A percentile compares a stretch with the other conserved stretches of the same genome.
phyloP scores from a whole-genome alignment of 2,797 vertebrate genomes.

The Carapus acus region DNA sequence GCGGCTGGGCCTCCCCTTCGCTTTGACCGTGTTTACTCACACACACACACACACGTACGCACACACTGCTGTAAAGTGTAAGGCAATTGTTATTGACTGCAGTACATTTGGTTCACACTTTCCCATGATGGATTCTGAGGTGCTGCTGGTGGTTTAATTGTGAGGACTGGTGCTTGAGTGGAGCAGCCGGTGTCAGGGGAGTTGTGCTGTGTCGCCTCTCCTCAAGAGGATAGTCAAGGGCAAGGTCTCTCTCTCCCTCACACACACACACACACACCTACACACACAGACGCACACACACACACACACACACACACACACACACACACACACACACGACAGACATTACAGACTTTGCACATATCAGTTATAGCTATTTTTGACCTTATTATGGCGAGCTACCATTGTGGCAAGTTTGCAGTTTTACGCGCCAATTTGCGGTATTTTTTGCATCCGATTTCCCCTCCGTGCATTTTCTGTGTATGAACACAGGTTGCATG shows the following conservation, averaged over 20 bases:
- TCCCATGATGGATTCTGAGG: constrained; percentile 79
- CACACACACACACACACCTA: constrained; percentile 26
- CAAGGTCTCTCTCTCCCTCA: constrained; percentile 56
- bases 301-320: background rate
- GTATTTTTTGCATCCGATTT: background rate
- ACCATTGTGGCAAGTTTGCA: background rate
- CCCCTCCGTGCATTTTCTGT: background rate
- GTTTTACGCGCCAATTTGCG: background rate
- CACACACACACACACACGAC: background rate
- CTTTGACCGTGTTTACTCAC: constrained; percentile 4
- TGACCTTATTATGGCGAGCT: background rate
- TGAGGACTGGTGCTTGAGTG: constrained; percentile 72
- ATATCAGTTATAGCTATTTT: background rate
- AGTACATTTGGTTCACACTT: constrained; percentile 79
- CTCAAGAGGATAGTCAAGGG: constrained; percentile 84
- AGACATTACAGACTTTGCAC: constrained; percentile 6
- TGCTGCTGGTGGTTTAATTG: constrained; percentile 80
- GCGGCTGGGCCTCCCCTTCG: too few species aligned
- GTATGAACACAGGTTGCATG: constrained; percentile 13
- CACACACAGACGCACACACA: constrained; percentile 9
- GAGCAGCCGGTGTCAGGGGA: constrained; percentile 76
- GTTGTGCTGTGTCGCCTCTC: constrained; percentile 67
- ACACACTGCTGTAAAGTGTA: constrained; percentile 34
- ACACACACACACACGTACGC: constrained; percentile 4
- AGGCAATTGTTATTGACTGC: constrained; percentile 78